Conservation (phyloP, 2,888 invertebrate genomes). For the Hemithea aestivaria region DNA sequence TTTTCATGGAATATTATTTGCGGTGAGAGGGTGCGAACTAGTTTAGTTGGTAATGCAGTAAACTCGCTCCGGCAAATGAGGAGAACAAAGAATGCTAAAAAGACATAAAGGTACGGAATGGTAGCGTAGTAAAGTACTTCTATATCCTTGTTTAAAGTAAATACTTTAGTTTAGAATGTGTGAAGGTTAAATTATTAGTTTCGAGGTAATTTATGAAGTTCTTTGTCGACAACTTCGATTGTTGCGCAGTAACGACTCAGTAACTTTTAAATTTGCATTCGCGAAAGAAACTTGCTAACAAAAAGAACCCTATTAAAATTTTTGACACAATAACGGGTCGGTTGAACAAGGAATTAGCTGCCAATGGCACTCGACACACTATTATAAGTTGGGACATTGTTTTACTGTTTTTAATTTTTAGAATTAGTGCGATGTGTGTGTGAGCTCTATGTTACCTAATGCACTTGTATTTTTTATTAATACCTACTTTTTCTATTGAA, state of each 20-base stretch:
- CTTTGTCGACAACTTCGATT: background rate
- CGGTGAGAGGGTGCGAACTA: background rate
- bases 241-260: conserved; percentile 18
- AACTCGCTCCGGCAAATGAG: no score
- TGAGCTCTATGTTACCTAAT: no score
- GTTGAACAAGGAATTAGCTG: conserved; percentile 71
- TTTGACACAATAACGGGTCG: conserved; percentile 58
- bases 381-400: conserved; percentile 74
- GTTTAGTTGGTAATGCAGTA: conserved; percentile 2
- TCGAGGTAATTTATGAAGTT: no score
- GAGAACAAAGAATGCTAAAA: no score
- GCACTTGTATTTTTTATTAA: no score
- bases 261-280: conserved; percentile 32
- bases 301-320: conserved; percentile 60
- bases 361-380: conserved; percentile 74
- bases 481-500: no score
- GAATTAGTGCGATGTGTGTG: no score
- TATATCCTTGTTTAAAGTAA: no score
- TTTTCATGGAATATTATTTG: conserved; percentile 21
- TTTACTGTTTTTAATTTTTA: conserved; percentile 62
- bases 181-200: no score
- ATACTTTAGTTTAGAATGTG: no score
- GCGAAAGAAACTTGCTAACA: conserved; percentile 38
- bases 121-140: no score
- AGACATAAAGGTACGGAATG: no score